A percentile compares a stretch with the other conserved stretches of the same genome.
Evolutionary conservation across 1,140 invertebrate species (phyloP).

Genomic region (Trichoplusia ni): DNA sequence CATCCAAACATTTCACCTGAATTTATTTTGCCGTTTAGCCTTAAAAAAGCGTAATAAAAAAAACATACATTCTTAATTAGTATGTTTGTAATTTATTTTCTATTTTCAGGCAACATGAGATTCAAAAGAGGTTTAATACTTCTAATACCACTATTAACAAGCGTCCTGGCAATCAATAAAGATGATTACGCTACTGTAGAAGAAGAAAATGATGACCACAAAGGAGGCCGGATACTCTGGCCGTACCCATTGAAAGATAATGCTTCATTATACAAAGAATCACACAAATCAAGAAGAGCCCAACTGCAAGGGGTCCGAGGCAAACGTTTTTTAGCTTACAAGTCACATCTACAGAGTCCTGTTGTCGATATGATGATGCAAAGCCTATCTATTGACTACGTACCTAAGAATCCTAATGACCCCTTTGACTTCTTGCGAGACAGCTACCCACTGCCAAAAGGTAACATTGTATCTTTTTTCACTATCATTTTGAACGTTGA

Average conservation of each 20-base stretch:
- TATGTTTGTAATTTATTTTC: background rate
- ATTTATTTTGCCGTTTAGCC: no score
- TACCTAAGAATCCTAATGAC: slow-evolving; percentile 53
- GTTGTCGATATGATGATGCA: slow-evolving; percentile 70
- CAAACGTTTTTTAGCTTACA: slow-evolving; percentile 50
- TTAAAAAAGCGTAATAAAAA: no score
- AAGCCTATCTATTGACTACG: slow-evolving; percentile 62
- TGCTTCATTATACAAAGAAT: background rate
- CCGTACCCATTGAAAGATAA: slow-evolving; percentile 48
- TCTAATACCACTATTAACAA: background rate
- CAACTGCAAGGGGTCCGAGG: no score
- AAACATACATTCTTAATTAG: background rate
- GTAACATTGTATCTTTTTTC: slow-evolving; percentile 39
- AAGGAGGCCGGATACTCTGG: slow-evolving; percentile 60
- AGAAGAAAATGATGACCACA: slow-evolving; percentile 49
- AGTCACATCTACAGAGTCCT: slow-evolving; percentile 60
- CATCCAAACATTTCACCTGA: no score
- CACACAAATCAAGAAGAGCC: no score
- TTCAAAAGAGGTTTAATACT: background rate
- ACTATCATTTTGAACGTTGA: no score
- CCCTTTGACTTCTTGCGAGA: slow-evolving; percentile 71
- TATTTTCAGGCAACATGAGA: slow-evolving; percentile 18
- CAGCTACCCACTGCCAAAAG: slow-evolving; percentile 67
- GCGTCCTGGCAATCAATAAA: slow-evolving; percentile 37
- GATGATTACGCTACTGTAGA: slow-evolving; percentile 53